Percentiles rank a stretch among this genome's conserved stretches.
Conservation (phyloP, 2,797 vertebrate species). For the Urocyon cinereoargenteus region DNA sequence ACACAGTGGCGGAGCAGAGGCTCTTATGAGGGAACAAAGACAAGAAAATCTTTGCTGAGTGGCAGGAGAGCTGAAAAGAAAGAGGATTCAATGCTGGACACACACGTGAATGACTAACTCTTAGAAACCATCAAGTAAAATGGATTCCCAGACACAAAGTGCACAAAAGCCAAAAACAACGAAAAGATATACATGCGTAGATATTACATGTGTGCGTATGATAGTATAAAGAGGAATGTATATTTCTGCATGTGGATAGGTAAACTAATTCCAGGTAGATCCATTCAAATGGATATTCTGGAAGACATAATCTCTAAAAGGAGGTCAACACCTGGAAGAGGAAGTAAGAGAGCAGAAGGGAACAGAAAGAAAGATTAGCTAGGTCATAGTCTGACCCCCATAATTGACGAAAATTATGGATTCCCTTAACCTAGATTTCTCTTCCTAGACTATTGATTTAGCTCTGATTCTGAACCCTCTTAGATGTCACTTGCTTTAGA, state of each 20-base stretch:
- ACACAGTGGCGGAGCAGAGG: not conserved
- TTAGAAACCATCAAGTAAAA: not conserved
- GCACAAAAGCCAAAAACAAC: not conserved
- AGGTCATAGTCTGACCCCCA: not conserved
- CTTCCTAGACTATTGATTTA: conserved; percentile 48
- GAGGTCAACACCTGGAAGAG: not conserved
- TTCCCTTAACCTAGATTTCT: not conserved
- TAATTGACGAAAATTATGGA: not conserved
- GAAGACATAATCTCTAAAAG: not conserved
- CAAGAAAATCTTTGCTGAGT: not conserved
- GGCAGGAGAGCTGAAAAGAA: not conserved
- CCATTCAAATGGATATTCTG: not conserved
- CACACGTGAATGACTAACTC: not conserved
- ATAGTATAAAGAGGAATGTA: not conserved
- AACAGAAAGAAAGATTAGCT: not conserved
- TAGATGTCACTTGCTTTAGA: not conserved
- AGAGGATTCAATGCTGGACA: not conserved
- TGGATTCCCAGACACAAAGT: not conserved
- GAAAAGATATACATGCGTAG: not conserved
- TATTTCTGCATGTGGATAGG: no score
- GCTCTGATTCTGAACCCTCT: conserved; percentile 33
- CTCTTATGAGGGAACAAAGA: rapidly evolving
- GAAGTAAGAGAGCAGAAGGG: not conserved
- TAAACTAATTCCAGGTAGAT: not conserved
- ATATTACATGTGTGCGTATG: not conserved